phyloP scores from a whole-genome alignment of 2,113 vertebrate genomes.

The Engraulis encrasicolus region DNA sequence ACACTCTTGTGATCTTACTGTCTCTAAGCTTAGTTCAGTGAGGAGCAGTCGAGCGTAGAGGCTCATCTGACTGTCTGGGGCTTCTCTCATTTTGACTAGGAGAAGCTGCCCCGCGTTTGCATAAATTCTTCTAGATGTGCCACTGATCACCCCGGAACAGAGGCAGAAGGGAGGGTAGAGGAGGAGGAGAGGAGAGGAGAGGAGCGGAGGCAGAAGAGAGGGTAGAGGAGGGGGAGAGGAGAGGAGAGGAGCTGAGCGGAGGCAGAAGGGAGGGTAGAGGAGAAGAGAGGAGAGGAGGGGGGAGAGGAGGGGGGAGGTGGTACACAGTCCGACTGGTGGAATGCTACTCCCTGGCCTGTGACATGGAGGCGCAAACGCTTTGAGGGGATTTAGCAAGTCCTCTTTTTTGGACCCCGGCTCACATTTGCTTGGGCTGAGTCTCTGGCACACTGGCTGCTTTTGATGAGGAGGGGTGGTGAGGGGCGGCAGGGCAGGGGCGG shows the following conservation, averaged over 20 bases:
- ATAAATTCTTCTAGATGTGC: slow-evolving; percentile 10
- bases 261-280: too few species aligned
- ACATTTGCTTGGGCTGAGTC: slow-evolving; percentile 6
- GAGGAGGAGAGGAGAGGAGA: background rate
- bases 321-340: background rate
- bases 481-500: too few species aligned
- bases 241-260: too few species aligned
- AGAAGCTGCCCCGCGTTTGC: background rate
- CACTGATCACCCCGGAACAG: background rate
- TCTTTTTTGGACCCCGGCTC: background rate
- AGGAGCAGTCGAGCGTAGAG: background rate
- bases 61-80: background rate
- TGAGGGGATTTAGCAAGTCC: background rate
- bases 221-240: too few species aligned
- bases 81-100: background rate
- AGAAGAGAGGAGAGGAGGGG: background rate
- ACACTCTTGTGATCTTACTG: background rate
- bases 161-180: background rate
- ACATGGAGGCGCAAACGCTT: background rate
- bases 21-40: background rate
- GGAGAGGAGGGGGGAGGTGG: background rate
- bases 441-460: slow-evolving; percentile 1
- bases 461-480: slow-evolving; percentile 2
- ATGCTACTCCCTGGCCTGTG: background rate
- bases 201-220: too few species aligned